phyloP scores from a whole-genome alignment of 2,888 invertebrate species.

The Tachystola acroxantha region DNA sequence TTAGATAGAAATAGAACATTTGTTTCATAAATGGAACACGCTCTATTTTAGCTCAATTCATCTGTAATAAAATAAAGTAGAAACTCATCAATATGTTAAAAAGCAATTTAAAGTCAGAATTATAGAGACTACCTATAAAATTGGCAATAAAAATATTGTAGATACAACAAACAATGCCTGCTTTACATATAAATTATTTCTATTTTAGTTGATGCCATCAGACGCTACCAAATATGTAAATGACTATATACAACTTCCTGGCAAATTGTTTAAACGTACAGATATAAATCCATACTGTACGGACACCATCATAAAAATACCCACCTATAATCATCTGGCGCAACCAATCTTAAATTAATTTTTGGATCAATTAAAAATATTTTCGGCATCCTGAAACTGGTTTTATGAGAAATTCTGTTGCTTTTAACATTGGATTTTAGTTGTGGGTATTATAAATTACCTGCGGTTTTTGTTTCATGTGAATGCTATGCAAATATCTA shows the following conservation, averaged over 20 bases:
- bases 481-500: constrained; percentile 41
- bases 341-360: constrained; percentile 12
- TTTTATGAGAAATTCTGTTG: neutral
- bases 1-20: too few relatives aligned
- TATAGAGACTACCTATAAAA: constrained; percentile 9
- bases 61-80: too few relatives aligned
- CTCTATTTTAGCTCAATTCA: too few relatives aligned
- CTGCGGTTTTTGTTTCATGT: constrained; percentile 16
- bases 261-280: constrained; percentile 1
- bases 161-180: constrained; percentile 25
- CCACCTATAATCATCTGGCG: neutral
- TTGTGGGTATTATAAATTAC: too few relatives aligned
- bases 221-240: constrained; percentile 31
- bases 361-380: neutral
- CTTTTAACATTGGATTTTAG: neutral
- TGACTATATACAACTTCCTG: constrained; percentile 14
- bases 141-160: constrained; percentile 26
- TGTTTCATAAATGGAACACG: too few relatives aligned
- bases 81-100: neutral
- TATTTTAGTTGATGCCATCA: constrained; percentile 20
- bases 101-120: constrained; percentile 5
- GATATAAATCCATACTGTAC: neutral
- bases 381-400: neutral
- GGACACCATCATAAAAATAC: neutral
- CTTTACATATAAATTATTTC: constrained; percentile 30